Percentiles rank a stretch among this genome's conserved stretches.
These are phyloP conservation scores for Chinchilla lanigera DNA, from an alignment of 2,113 vertebrate genomes.

Conservation along the genomic window DNA sequence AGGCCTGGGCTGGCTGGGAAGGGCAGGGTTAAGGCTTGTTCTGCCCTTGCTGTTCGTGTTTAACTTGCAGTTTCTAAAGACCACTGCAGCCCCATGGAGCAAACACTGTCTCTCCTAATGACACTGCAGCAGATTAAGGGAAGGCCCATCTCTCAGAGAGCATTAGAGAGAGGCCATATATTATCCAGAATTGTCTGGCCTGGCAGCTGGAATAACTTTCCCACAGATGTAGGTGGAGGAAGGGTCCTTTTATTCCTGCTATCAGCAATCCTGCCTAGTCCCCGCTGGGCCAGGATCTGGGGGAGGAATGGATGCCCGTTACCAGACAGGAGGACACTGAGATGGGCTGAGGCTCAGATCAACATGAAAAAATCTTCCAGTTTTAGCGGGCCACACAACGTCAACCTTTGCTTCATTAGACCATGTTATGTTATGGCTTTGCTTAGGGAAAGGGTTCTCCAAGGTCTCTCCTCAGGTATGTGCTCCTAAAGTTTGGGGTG, in stretches of 20 bases:
- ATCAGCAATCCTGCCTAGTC: not conserved
- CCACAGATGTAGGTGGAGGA: not conserved
- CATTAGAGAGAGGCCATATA: constrained; percentile 54
- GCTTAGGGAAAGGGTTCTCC: not conserved
- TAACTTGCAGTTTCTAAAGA: constrained; percentile 60
- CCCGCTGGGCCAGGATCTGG: not conserved
- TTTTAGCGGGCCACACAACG: not conserved
- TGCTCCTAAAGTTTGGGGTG: not conserved
- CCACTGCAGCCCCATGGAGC: constrained; percentile 40
- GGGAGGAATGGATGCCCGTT: not conserved
- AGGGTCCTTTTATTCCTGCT: rapidly evolving
- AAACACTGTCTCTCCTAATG: constrained; percentile 82
- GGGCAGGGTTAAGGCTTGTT: constrained; percentile 5
- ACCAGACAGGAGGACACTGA: not conserved
- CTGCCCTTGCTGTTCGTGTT: not conserved
- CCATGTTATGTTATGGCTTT: not conserved
- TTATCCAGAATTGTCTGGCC: not conserved
- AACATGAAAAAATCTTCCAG: not conserved
- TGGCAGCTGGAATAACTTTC: not conserved
- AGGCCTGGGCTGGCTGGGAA: not conserved
- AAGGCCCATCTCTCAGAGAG: constrained; percentile 57
- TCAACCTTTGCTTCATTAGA: not conserved
- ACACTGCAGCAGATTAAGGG: constrained; percentile 66
- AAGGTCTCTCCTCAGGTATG: not conserved
- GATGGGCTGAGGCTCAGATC: not conserved